Evolutionary conservation across 2,113 vertebrate species (phyloP), one percentile per base, ranked within the genome.

Genomic region (Spermophilus dauricus): DNA sequence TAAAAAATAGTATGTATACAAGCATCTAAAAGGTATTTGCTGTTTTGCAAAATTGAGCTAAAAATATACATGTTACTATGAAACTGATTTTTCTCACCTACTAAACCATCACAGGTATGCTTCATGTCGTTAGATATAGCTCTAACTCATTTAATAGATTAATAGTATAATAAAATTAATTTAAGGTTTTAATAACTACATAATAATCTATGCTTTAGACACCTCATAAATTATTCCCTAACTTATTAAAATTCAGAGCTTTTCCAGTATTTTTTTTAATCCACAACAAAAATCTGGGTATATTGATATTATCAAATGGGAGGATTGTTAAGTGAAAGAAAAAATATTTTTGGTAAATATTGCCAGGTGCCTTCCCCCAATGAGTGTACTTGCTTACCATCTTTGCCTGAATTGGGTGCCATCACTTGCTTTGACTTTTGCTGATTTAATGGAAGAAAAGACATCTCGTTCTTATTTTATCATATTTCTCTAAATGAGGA

Each of bases 11-110:
- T 32, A 45, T 26, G 30, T 10, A 39, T 13, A 86, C 32, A 84
- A 32, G 56, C 11, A 34, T n/a, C 39, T 22, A 56, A 12, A 75
- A 88, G 2, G 42, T 77, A 20, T 32, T 53, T 86, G 63, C 48
- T 80, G 18, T 73, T 97, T 96, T 84, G 56, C 8, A 69, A 89
- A 95, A 95, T 76, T 80, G 42, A 95, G 26, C 4, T 82, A 39
- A 77, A 56, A 91, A 93, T 72, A 67, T 32, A 48, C 30, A 86
- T 48, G 3, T 45, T 89, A 76, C 28, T 96, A 34, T 72, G 17
- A 89, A 94, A 96, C 28, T 76, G 28, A 92, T 53, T 72, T 89
- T 95, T 77, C 37, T 77, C 39, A 85, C 32, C 26, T 86, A 91
- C 70, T 86, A 85, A 83, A 65, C 75, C 30, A 81, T 76, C 32